Evolutionary conservation across 1,140 invertebrate species (phyloP), one percentile per base, ranked within the genome.

Genomic region (Callitettix versicolor): DNA sequence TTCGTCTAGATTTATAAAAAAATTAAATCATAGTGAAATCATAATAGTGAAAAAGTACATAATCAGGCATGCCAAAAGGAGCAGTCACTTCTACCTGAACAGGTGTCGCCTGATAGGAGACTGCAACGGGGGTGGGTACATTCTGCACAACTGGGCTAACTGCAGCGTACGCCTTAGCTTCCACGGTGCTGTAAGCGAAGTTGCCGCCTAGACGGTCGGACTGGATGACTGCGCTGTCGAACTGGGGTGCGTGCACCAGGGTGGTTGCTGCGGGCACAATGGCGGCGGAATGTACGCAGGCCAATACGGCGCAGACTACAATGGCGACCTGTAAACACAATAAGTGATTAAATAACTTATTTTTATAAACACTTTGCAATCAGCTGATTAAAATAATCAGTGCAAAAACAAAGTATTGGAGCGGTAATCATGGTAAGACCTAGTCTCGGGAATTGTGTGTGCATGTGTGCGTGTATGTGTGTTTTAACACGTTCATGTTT

Each of bases 181-280:
- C 75, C 53, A 71, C 65, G 51, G 71, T 68, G 54, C 69, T 72
- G 68, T 78, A 78, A 30, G 76, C 73, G 63, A 78, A 78, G 70
- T 76, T 77, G 48, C 75, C 64, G 40, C 75, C 75, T 20, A 77
- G 58, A 5, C 75, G 64, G 60, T 77, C 72, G 20, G 67, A 71
- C 58, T 73, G 66, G 64, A 78, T 73, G 59, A 75, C 66, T 49
- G 76, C 76, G 46, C 69, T 73, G 66, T 78, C 76, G 54, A 71
- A 65, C 56, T 63, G 62, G 7, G 76, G 76, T 6, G 72, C 68
- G 34, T 76, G 67, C 38, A 73, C 61, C 7, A 75, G 51, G 18
- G 69, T 60, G 15, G 54, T 33, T 7, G 44, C 51, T 5, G 51
- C 33, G 34, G 36, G 26, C 14, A 34, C 33, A 21, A 42, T 12